These are phyloP conservation scores for Ursus arctos DNA, from an alignment of 2,113 vertebrate species.

Conservation along the genomic window DNA sequence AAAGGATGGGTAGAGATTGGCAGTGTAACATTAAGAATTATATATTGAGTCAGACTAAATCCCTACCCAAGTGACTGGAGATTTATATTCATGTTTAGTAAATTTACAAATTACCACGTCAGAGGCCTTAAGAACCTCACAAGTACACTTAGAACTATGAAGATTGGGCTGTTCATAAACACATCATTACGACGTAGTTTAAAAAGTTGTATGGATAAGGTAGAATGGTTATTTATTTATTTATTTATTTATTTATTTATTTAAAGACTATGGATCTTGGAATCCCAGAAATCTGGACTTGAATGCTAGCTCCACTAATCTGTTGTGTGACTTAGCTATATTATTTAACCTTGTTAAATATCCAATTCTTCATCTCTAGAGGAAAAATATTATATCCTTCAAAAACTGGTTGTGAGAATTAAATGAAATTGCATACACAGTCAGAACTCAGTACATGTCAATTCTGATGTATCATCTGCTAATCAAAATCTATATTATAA, in stretches of 20 bases:
- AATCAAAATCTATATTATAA: background rate
- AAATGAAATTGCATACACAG: background rate
- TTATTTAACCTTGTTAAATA: background rate
- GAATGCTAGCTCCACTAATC: background rate
- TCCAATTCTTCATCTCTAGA: background rate
- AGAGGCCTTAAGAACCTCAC: background rate
- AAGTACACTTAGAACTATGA: background rate
- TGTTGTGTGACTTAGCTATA: background rate
- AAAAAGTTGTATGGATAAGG: background rate
- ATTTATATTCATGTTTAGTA: background rate
- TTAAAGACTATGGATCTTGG: background rate
- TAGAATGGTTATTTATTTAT: background rate
- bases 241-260: background rate
- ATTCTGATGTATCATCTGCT: background rate
- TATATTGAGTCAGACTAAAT: background rate
- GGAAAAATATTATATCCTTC: background rate
- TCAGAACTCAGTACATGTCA: background rate
- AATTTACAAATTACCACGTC: background rate
- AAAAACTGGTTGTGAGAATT: background rate
- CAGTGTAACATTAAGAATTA: background rate
- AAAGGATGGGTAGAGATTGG: background rate
- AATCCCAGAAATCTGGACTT: background rate
- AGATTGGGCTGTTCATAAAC: background rate
- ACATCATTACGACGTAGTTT: background rate
- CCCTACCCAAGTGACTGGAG: background rate